Conservation (phyloP, 1,140 invertebrate species). For the Gonioctena quinquepunctata region DNA sequence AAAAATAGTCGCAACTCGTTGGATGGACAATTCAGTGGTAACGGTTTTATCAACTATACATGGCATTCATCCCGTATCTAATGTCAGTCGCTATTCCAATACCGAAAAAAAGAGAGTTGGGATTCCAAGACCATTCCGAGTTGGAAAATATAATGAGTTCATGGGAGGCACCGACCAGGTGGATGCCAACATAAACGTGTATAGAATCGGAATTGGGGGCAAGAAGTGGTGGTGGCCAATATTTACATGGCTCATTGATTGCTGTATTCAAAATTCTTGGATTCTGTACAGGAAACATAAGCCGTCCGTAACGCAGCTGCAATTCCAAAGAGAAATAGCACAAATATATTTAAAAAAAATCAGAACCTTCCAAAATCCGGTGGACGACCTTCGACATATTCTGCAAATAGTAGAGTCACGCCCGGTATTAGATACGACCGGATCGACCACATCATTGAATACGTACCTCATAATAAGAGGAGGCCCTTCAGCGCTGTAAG, state of each 20-base stretch:
- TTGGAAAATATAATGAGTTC: not conserved
- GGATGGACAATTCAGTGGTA: conserved; percentile 28
- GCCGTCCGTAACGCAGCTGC: not conserved
- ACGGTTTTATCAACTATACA: conserved; percentile 36
- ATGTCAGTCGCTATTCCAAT: conserved; percentile 34
- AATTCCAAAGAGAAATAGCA: conserved; percentile 5
- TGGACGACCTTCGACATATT: too few relatives aligned
- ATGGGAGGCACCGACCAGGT: conserved; percentile 6
- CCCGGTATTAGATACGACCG: not conserved
- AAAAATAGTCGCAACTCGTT: conserved; percentile 8
- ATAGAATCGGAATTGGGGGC: conserved; percentile 50
- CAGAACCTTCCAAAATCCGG: too few relatives aligned
- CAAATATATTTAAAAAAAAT: conserved; percentile 9
- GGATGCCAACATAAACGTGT: conserved; percentile 45
- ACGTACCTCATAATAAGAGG: conserved; percentile 1
- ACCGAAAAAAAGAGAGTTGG: conserved; percentile 24
- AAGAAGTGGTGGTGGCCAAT: conserved; percentile 51
- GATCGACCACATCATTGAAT: not conserved
- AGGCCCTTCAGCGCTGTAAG: not conserved
- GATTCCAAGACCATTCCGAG: conserved; percentile 4
- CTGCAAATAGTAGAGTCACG: not conserved
- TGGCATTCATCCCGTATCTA: conserved; percentile 15
- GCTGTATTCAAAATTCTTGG: conserved; percentile 45
- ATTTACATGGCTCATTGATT: conserved; percentile 46
- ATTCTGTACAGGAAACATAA: conserved; percentile 32